These are phyloP conservation scores for Cotesia typhae DNA, from an alignment of 1,140 invertebrate species.

Conservation along the genomic window DNA sequence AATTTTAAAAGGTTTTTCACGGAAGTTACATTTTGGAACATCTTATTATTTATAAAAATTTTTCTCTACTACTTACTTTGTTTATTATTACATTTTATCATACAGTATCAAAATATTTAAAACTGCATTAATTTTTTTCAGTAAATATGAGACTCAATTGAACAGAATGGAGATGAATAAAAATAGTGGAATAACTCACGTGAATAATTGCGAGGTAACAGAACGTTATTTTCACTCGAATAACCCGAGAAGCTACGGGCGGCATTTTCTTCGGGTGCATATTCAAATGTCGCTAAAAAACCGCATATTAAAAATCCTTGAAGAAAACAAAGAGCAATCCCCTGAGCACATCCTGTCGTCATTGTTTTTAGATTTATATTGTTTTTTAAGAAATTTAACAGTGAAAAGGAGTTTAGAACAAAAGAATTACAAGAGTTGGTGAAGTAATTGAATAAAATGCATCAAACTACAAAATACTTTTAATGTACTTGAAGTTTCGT, in stretches of 20 bases:
- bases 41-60: too few relatives aligned
- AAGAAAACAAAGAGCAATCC: constrained; percentile 54
- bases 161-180: constrained; percentile 31
- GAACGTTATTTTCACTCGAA: constrained; percentile 55
- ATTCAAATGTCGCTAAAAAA: constrained; percentile 57
- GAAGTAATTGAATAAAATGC: too few relatives aligned
- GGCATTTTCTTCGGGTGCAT: constrained; percentile 53
- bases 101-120: constrained; percentile 4
- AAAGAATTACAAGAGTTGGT: too few relatives aligned
- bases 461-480: not conserved
- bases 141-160: not conserved
- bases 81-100: not conserved
- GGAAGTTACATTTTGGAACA: too few relatives aligned
- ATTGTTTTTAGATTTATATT: constrained; percentile 17
- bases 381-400: not conserved
- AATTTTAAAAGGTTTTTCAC: too few relatives aligned
- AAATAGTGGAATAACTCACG: constrained; percentile 51
- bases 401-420: too few relatives aligned
- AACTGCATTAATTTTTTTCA: not conserved
- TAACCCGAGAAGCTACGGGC: constrained; percentile 47
- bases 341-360: constrained; percentile 42
- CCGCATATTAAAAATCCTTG: constrained; percentile 57
- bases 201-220: constrained; percentile 51
- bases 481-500: too few relatives aligned
- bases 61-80: too few relatives aligned